Evolutionary conservation across 2,888 invertebrate genomes (phyloP).

Genomic region (Stenodera caucasica): DNA sequence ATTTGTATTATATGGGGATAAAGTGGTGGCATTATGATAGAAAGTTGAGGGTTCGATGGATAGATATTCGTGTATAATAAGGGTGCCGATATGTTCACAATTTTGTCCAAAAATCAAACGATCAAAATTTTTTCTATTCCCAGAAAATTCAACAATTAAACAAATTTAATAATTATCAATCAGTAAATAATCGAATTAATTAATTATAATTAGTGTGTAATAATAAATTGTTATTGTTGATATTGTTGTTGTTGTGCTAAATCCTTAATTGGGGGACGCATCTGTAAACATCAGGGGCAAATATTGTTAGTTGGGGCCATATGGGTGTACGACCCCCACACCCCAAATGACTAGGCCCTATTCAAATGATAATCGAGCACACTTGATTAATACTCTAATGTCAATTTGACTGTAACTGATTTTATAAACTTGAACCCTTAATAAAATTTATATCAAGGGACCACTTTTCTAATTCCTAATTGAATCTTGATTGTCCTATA

Average conservation of each 20-base stretch:
- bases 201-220: no score
- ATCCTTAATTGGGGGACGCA: slow-evolving; percentile 34
- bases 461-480: slow-evolving; percentile 27
- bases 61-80: slow-evolving; percentile 32
- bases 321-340: slow-evolving; percentile 40
- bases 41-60: slow-evolving; percentile 48
- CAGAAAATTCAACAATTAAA: no score
- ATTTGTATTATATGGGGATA: slow-evolving; percentile 55
- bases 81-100: slow-evolving; percentile 39
- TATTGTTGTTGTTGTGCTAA: slow-evolving; percentile 11
- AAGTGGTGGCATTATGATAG: slow-evolving; percentile 53
- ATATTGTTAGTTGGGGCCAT: slow-evolving; percentile 38
- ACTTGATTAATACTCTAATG: slow-evolving; percentile 53
- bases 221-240: no score
- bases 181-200: no score
- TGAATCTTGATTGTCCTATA: slow-evolving; percentile 9
- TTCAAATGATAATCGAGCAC: slow-evolving; percentile 51
- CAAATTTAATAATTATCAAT: no score
- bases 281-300: slow-evolving; percentile 42
- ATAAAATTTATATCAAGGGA: slow-evolving; percentile 30
- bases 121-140: no score
- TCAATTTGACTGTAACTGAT: slow-evolving; percentile 54
- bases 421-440: slow-evolving; percentile 45
- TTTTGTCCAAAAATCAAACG: slow-evolving; percentile 51
- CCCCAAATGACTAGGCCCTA: slow-evolving; percentile 36